phyloP scores from a whole-genome alignment of 2,113 vertebrate genomes.

The Penelope pileata region DNA sequence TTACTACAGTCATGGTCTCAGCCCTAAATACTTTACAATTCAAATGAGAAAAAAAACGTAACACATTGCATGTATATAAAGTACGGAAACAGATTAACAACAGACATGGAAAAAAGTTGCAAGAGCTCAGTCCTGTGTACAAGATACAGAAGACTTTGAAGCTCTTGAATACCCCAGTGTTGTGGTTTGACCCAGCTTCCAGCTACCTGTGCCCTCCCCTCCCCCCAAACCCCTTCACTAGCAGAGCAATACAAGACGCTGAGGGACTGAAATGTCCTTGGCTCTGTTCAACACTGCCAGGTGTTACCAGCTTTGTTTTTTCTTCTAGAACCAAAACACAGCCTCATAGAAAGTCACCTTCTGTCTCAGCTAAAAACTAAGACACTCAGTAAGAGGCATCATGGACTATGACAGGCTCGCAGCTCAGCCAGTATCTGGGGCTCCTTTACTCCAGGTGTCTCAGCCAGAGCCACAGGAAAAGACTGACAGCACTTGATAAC shows the following conservation, averaged over 20 bases:
- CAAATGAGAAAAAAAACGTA: not conserved
- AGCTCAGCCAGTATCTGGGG: not conserved
- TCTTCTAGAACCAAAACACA: too few species aligned
- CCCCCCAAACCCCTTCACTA: too few species aligned
- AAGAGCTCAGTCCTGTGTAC: accelerated
- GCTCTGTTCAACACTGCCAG: too few species aligned
- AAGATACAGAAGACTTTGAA: not conserved
- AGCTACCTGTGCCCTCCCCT: too few species aligned
- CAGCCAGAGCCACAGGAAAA: not conserved
- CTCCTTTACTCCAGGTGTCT: not conserved
- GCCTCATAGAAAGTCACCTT: too few species aligned
- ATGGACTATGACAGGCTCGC: not conserved
- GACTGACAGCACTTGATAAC: accelerated
- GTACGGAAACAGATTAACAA: not conserved
- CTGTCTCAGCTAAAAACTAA: too few species aligned
- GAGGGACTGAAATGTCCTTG: too few species aligned
- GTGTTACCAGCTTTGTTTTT: too few species aligned
- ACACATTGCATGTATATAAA: accelerated
- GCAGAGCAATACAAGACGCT: too few species aligned
- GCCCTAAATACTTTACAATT: not conserved
- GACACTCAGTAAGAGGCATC: not conserved
- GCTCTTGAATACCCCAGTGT: not conserved
- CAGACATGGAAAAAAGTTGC: not conserved
- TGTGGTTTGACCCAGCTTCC: too few species aligned
- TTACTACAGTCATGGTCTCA: not conserved